Evolutionary conservation across 1,140 invertebrate genomes (phyloP), one percentile per base, ranked within the genome.

Genomic region (Spodoptera litura): DNA sequence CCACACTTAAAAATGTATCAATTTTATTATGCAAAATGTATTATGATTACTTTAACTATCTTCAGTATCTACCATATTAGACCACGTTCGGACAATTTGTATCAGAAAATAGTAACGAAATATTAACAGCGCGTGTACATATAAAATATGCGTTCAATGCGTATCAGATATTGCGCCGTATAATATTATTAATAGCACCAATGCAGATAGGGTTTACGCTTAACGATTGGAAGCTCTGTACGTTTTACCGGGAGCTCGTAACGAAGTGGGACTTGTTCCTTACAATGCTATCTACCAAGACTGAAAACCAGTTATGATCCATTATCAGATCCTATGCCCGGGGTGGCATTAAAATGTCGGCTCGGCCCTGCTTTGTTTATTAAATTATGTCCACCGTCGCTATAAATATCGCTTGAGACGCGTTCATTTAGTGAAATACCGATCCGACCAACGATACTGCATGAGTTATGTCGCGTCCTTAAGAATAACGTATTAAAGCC

Each of bases 341-440:
- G 89, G 91, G 91, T 93, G 92, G 93, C 91, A 93, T 93, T 94
- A 94, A 94, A 94, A 89, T 81, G 90, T 93, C 90, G 84, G 86
- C 87, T 85, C 68, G 88, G 82, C 78, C 83, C 91, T 92, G 91
- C 89, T 94, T 94, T 94, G 93, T 94, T 94, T 94, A 94, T 94
- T 94, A 94, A 94, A 94, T 94, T 93, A 94, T 92, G 93, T 94
- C 93, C 89, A 89, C 82, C 84, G 83, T 78, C 79, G 83, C 89
- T 89, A 91, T 90, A 93, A 92, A 91, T 91, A 89, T 91, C 84
- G 86, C 58, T 79, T 76, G 75, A 84, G 85, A 89, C 90, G 86
- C 88, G 89, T 93, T 94, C 93, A 93, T 94, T 94, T 94, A 92
- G 89, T 91, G 85, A 90, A 91, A 93, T 93, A 87, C 89, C 90